Conservation (phyloP, 2,888 invertebrate species). For the Tetranychus piercei region DNA sequence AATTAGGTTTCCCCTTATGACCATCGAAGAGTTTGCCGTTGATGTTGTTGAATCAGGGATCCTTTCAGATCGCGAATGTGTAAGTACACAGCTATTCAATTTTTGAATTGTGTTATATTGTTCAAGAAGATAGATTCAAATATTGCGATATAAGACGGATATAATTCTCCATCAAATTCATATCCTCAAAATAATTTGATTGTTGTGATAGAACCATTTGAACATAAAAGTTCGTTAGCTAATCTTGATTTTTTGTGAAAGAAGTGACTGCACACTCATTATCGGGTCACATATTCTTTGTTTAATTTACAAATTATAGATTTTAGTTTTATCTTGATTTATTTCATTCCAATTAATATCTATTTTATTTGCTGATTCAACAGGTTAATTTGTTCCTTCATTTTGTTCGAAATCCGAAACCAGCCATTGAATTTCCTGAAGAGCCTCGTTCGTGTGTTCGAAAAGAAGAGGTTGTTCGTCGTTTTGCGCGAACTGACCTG, state of each 20-base stretch:
- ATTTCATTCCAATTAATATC: neutral
- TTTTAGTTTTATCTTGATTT: neutral
- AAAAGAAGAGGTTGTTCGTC: constrained; percentile 51
- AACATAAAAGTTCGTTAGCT: too few relatives aligned
- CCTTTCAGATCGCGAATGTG: constrained; percentile 54
- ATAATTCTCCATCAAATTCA: too few relatives aligned
- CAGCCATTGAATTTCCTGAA: constrained; percentile 49
- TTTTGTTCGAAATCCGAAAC: constrained; percentile 50
- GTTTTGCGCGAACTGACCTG: constrained; percentile 56
- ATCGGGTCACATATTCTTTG: too few relatives aligned
- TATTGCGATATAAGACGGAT: too few relatives aligned
- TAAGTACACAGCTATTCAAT: constrained; percentile 35
- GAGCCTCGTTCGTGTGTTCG: constrained; percentile 56
- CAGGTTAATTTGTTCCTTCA: constrained; percentile 34
- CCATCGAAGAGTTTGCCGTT: constrained; percentile 62
- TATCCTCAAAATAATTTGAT: too few relatives aligned
- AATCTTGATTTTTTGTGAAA: too few relatives aligned
- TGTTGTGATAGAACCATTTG: too few relatives aligned
- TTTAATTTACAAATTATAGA: neutral
- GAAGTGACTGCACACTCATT: too few relatives aligned
- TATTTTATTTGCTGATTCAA: too few relatives aligned
- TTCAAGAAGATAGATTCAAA: too few relatives aligned
- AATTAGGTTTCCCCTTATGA: constrained; percentile 64
- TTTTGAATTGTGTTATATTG: neutral
- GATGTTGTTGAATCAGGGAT: constrained; percentile 56